Percentiles rank a stretch among this genome's conserved stretches.
Conservation (phyloP, 1,140 invertebrate genomes). For the Hetaerina americana region DNA sequence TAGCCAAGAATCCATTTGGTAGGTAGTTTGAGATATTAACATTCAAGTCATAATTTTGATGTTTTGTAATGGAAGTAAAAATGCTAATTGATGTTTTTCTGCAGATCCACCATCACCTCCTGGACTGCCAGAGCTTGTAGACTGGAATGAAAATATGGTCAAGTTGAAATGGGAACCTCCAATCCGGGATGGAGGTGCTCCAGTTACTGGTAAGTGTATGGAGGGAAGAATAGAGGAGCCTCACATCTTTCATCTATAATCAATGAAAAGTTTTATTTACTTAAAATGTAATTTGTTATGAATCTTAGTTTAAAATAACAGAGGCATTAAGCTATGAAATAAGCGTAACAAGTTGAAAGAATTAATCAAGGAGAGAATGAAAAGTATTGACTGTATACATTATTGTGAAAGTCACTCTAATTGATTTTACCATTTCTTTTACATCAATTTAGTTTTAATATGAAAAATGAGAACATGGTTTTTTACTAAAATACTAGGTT, state of each 20-base stretch:
- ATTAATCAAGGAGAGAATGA: too few relatives aligned
- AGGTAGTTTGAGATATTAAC: constrained; percentile 17
- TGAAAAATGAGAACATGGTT: too few relatives aligned
- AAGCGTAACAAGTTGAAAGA: too few relatives aligned
- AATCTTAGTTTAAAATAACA: not conserved
- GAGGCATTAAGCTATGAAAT: too few relatives aligned
- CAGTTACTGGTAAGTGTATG: constrained; percentile 52
- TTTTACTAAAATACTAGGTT: too few relatives aligned
- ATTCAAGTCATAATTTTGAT: not conserved
- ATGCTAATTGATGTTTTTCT: constrained; percentile 13
- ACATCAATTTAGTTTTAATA: too few relatives aligned
- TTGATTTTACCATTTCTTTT: too few relatives aligned
- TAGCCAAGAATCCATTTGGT: constrained; percentile 95
- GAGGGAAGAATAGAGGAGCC: not conserved
- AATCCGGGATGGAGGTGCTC: constrained; percentile 87
- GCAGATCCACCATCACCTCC: constrained; percentile 72
- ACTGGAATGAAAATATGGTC: constrained; percentile 85
- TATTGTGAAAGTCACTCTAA: too few relatives aligned
- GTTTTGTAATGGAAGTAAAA: not conserved
- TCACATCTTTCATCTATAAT: not conserved
- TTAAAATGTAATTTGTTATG: not conserved
- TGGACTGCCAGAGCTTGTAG: constrained; percentile 80
- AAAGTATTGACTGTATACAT: too few relatives aligned
- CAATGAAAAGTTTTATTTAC: not conserved
- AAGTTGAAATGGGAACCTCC: constrained; percentile 95